Conservation (phyloP, 2,797 vertebrate genomes). For the Alauda arvensis region DNA sequence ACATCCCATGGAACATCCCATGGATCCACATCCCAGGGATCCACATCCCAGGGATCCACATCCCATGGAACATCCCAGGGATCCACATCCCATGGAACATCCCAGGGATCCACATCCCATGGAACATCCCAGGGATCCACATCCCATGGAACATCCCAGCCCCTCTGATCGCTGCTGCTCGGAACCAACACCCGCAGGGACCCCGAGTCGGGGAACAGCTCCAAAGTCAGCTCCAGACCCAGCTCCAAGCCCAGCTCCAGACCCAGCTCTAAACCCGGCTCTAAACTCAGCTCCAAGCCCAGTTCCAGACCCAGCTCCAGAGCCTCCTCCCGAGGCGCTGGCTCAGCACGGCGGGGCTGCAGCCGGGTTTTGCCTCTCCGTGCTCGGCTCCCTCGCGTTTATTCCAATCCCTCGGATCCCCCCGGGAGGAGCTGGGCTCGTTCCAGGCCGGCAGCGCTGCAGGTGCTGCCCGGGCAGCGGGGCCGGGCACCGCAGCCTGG, state of each 20-base stretch:
- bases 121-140: not conserved
- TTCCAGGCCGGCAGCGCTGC: not conserved
- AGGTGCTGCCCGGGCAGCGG: not conserved
- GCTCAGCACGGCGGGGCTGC: not conserved
- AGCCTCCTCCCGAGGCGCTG: fast-evolving
- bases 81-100: not conserved
- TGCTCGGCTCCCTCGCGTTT: not conserved
- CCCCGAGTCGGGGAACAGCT: fast-evolving
- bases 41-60: not conserved
- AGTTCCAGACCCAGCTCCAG: not conserved
- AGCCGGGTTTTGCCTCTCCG: fast-evolving
- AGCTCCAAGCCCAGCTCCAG: not conserved
- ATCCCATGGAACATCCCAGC: not conserved
- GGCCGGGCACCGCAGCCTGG: not conserved
- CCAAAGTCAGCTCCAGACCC: too few species aligned
- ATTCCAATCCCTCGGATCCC: not conserved
- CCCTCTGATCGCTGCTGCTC: fast-evolving
- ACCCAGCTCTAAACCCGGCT: not conserved
- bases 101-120: not conserved
- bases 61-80: not conserved
- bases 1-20: too few species aligned
- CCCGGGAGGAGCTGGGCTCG: fast-evolving
- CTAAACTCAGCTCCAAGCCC: not conserved
- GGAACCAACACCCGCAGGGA: fast-evolving
- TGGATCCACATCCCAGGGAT: fast-evolving